Evolutionary conservation across 2,113 vertebrate genomes (phyloP).

Genomic region (Gymnorhina tibicen): DNA sequence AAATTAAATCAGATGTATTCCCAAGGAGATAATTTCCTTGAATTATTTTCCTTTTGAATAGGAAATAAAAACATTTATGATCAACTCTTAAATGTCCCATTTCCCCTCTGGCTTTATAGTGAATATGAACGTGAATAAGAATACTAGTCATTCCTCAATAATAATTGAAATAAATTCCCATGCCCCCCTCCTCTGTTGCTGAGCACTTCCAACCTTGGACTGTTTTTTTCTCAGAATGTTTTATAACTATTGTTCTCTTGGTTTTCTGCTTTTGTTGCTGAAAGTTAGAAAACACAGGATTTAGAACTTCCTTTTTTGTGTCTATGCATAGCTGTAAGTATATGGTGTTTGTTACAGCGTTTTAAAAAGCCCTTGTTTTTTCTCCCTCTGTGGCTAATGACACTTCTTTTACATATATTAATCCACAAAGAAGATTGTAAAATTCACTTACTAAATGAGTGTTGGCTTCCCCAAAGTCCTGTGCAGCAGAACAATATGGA

Average conservation of each 20-base stretch:
- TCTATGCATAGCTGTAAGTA: constrained; percentile 3
- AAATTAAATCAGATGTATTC: constrained; percentile 68
- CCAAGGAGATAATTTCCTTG: constrained; percentile 57
- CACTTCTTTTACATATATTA: not conserved
- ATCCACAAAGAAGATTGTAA: not conserved
- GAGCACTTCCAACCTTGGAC: constrained; percentile 48
- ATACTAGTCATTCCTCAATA: constrained; percentile 52
- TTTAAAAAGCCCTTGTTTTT: not conserved
- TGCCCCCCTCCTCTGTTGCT: constrained; percentile 23
- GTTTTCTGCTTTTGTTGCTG: constrained; percentile 54
- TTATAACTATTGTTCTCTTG: constrained; percentile 63
- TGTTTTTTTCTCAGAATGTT: constrained; percentile 39
- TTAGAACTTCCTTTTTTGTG: constrained; percentile 43
- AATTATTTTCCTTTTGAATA: constrained; percentile 66
- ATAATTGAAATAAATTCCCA: constrained; percentile 52
- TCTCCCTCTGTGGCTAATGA: not conserved
- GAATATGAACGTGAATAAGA: constrained; percentile 61
- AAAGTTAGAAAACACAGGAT: constrained; percentile 60
- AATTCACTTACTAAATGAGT: not conserved
- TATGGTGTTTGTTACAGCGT: not conserved
- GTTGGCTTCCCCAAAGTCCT: not conserved
- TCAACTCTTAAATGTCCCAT: constrained; percentile 55
- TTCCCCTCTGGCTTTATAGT: constrained; percentile 53
- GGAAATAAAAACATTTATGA: constrained; percentile 70
- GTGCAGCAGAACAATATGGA: not conserved